A percentile compares a stretch with the other conserved stretches of the same genome.
These are phyloP conservation scores for Engraulis encrasicolus DNA, from an alignment of 2,113 vertebrate genomes.

Conservation along the genomic window DNA sequence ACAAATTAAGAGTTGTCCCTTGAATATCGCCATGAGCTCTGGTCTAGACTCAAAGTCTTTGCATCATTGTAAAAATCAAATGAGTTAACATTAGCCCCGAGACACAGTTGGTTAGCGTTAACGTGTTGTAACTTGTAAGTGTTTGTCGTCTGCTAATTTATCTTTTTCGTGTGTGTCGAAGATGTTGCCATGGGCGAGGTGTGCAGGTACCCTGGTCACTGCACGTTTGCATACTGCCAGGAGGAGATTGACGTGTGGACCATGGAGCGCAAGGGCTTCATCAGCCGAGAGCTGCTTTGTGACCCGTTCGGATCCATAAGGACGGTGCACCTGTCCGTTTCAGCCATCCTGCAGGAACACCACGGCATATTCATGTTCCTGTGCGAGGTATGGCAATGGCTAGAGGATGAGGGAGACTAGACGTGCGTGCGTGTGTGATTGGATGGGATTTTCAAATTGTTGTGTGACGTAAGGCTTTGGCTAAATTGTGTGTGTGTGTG, in stretches of 20 bases:
- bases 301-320: constrained; percentile 80
- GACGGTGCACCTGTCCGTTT: constrained; percentile 83
- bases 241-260: constrained; percentile 99
- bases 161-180: constrained; percentile 37
- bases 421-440: too few relatives aligned
- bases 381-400: constrained; percentile 82
- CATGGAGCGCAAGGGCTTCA: constrained; percentile 91
- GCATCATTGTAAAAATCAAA: too few relatives aligned
- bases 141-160: background rate
- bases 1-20: too few relatives aligned
- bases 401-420: too few relatives aligned
- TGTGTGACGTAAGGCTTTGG: too few relatives aligned
- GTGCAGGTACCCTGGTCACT: constrained; percentile 91
- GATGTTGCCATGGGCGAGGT: constrained; percentile 92
- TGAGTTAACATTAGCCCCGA: too few relatives aligned
- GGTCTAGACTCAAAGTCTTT: too few relatives aligned
- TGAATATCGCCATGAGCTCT: too few relatives aligned
- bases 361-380: constrained; percentile 96
- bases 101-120: too few relatives aligned
- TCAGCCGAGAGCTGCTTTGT: constrained; percentile 90
- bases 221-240: constrained; percentile 96
- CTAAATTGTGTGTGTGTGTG: too few relatives aligned
- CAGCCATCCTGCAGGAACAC: constrained; percentile 91
- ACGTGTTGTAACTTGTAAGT: too few relatives aligned
- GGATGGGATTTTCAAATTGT: too few relatives aligned